Evolutionary conservation across 2,113 vertebrate species (phyloP).

Genomic region (Thermophis baileyi): DNA sequence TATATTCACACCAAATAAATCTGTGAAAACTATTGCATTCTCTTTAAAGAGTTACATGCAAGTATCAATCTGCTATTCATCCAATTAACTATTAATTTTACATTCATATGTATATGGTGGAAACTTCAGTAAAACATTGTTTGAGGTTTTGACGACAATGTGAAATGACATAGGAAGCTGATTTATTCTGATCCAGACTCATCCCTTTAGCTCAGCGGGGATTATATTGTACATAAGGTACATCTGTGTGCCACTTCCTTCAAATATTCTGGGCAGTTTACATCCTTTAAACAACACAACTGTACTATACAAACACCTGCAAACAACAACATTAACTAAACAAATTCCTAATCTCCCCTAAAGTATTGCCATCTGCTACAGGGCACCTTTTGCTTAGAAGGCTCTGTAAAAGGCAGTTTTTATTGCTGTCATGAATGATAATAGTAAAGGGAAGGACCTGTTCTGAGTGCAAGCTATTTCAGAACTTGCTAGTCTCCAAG

Average conservation of each 20-base stretch:
- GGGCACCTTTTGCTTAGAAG: neutral
- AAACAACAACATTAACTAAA: neutral
- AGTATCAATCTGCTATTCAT: neutral
- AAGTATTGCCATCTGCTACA: neutral
- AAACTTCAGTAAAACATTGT: neutral
- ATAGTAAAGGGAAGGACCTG: neutral
- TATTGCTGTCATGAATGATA: neutral
- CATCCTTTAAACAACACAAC: neutral
- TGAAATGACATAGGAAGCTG: neutral
- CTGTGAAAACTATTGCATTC: neutral
- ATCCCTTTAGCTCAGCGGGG: neutral
- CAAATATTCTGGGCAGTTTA: neutral
- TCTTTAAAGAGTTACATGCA: neutral
- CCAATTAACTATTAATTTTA: neutral
- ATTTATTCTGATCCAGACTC: neutral
- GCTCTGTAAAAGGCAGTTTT: neutral
- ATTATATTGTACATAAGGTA: neutral
- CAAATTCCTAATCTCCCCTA: neutral
- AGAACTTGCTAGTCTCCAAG: neutral
- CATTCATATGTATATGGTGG: neutral
- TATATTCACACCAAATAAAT: neutral
- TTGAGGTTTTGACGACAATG: neutral
- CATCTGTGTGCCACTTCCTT: neutral
- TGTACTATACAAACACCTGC: neutral
- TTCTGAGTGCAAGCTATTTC: neutral